Conservation (phyloP, 2,888 invertebrate genomes). For the Drosophila anceps region DNA sequence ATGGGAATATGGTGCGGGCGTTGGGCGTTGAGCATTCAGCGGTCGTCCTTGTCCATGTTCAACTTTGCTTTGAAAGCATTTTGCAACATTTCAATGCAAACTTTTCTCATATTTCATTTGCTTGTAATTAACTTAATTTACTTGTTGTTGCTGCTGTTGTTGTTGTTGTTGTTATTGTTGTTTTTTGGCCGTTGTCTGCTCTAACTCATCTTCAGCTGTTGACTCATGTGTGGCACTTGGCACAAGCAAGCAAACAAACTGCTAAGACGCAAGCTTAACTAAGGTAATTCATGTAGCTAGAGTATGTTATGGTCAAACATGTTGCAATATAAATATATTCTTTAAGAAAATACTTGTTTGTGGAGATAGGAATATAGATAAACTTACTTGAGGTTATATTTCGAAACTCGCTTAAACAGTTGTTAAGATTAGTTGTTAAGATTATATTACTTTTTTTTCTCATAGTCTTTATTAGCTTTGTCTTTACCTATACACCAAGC, state of each 20-base stretch:
- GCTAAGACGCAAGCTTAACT: constrained; percentile 5
- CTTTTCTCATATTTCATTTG: constrained; percentile 74
- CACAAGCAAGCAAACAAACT: not conserved
- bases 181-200: constrained; percentile 10
- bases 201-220: not conserved
- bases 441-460: no score
- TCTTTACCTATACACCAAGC: no score
- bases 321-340: not conserved
- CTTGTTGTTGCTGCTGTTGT: constrained; percentile 35
- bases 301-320: not conserved
- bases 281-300: constrained; percentile 11
- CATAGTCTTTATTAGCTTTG: no score
- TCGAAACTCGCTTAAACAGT: no score
- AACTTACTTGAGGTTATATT: not conserved
- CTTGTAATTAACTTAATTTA: constrained; percentile 73
- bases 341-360: no score
- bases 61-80: constrained; percentile 53
- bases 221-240: constrained; percentile 11
- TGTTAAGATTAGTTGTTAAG: no score
- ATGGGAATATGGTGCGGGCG: not conserved
- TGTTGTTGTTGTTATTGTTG: constrained; percentile 22
- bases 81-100: constrained; percentile 65
- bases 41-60: constrained; percentile 35
- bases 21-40: not conserved
- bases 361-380: not conserved